Base-by-base conservation (phyloP, 2,797 vertebrate species). In the Lepilemur septentrionalis region DNA sequence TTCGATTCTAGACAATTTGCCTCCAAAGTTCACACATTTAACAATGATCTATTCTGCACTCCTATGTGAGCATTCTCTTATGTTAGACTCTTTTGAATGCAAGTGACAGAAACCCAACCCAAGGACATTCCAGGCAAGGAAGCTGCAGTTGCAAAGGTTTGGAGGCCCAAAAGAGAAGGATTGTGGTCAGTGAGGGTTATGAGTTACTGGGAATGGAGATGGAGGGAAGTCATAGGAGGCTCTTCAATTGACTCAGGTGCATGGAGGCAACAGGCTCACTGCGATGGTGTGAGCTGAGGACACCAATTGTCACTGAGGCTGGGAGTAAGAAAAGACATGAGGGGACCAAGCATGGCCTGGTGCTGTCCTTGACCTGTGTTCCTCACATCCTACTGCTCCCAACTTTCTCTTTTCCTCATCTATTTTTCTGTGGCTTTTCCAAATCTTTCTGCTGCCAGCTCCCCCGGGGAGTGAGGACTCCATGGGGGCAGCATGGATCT, bases 401-500 rank as follows among this genome's bases (percentile, higher is more conserved):
- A n/a, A 1, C 6, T 4, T n/a, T 57, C 20, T 79, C 38, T 43
- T 87, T 59, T 83, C 35, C 61, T 85, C 12, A 18, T 55, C 84
- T 93, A 7, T 83, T 38, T 82, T 52, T 91, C 18, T 50, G 79
- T 88, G 59, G 30, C 23, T 22, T 59, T 30, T 41, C 59, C 61
- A 83, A 57, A 50, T 70, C 28, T 46, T 52, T 55, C 67, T 84
- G 35, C 86, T 7, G 17, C 65, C 55, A 38, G 8, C 94, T 97
- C 93, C 93, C 92, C 97, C 59, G 91, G 86, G 86, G 70, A 82
- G 63, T 8, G 28, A 72, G 81, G 50, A 41, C 79, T 93, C 89
- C 80, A 1, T 4, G 59, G 95, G 93, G 89, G 85, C 78, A 59
- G 57, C 59, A 95, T 93, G 30, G 69, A 59, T 88, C 35, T 32